A percentile compares a stretch with the other conserved stretches of the same genome.
Evolutionary conservation across 2,888 invertebrate genomes (phyloP).

Genomic region (Agriotes lineatus): DNA sequence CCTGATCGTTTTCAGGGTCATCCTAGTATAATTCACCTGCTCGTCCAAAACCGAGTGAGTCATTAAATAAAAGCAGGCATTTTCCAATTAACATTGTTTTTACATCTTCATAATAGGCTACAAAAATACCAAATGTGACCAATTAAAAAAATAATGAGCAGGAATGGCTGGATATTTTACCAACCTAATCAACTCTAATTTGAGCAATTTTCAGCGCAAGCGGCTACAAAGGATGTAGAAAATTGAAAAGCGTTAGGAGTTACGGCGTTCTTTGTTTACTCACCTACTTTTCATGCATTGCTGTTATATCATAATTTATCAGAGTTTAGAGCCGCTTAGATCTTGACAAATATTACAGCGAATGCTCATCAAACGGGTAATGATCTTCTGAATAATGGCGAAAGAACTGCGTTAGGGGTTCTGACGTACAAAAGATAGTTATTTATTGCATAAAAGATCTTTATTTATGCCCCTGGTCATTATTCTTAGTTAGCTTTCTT

Average conservation of each 20-base stretch:
- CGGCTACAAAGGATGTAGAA: slow-evolving; percentile 8
- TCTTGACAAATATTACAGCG: neutral
- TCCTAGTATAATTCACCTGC: neutral
- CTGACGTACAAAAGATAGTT: slow-evolving; percentile 11
- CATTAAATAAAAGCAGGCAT: neutral
- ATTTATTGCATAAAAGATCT: slow-evolving; percentile 23
- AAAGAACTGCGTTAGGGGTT: neutral
- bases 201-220: slow-evolving; percentile 5
- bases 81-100: slow-evolving; percentile 8
- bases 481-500: slow-evolving; percentile 21
- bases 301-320: slow-evolving; percentile 10
- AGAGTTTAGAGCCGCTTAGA: neutral
- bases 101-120: slow-evolving; percentile 6
- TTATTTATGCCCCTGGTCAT: slow-evolving; percentile 16
- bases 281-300: slow-evolving; percentile 9
- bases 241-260: neutral
- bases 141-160: slow-evolving; percentile 14
- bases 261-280: neutral
- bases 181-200: neutral
- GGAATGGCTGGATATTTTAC: neutral
- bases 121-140: neutral
- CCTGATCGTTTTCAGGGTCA: neutral
- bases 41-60: neutral
- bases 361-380: slow-evolving; percentile 1
- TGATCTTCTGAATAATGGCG: slow-evolving; percentile 2